Evolutionary conservation across 2,888 invertebrate species (phyloP).

Genomic region (Tyria jacobaeae): DNA sequence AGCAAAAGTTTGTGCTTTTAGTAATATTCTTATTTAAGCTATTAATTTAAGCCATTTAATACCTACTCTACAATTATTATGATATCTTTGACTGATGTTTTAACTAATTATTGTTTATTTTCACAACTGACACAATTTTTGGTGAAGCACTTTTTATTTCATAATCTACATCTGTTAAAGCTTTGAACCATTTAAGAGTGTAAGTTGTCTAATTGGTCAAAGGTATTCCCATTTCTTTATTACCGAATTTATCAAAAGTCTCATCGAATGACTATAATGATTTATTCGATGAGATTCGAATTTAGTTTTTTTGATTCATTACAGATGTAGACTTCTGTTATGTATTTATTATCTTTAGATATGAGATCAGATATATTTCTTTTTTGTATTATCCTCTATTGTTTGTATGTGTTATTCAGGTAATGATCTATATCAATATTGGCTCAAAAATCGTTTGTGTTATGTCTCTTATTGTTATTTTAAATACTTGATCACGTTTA

Average conservation of each 20-base stretch:
- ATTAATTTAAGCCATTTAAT: too few relatives aligned
- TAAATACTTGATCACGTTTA: neutral
- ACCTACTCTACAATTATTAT: neutral
- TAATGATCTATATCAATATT: neutral
- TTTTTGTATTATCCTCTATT: neutral
- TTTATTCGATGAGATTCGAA: too few relatives aligned
- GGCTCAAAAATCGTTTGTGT: neutral
- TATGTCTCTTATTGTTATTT: neutral
- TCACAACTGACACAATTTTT: neutral
- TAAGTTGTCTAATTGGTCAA: too few relatives aligned
- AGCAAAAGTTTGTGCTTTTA: constrained; percentile 3
- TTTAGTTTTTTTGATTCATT: too few relatives aligned
- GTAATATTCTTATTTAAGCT: neutral
- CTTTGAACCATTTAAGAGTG: too few relatives aligned
- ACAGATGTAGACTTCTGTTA: too few relatives aligned
- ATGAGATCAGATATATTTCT: too few relatives aligned
- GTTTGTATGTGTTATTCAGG: neutral
- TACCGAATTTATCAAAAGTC: too few relatives aligned
- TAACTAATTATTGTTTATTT: neutral
- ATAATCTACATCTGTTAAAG: too few relatives aligned
- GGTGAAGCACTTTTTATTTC: neutral
- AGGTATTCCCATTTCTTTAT: too few relatives aligned
- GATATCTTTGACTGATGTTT: neutral
- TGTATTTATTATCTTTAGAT: too few relatives aligned
- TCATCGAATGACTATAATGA: too few relatives aligned